These are phyloP conservation scores for Apistogramma diplotaenia DNA, from an alignment of 2,113 vertebrate genomes.

Conservation along the genomic window DNA sequence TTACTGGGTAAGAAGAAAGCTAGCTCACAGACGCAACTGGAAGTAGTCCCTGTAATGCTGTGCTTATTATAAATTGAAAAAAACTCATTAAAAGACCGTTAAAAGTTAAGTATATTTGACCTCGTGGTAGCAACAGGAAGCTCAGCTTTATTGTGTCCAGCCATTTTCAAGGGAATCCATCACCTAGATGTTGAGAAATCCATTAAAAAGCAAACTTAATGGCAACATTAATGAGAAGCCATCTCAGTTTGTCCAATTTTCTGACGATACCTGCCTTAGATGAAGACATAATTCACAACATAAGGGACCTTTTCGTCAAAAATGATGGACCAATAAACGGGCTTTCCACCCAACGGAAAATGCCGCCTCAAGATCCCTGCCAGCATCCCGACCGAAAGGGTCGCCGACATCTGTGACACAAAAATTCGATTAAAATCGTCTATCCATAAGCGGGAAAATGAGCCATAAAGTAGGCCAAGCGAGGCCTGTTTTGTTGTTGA, in stretches of 20 bases:
- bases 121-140: not conserved
- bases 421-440: not conserved
- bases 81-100: not conserved
- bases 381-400: not conserved
- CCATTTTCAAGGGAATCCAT: not conserved
- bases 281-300: not conserved
- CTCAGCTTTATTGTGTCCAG: not conserved
- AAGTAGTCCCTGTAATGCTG: not conserved
- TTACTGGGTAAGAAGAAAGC: not conserved
- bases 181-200: not conserved
- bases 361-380: not conserved
- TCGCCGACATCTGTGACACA: not conserved
- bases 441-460: slow-evolving; percentile 25
- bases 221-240: not conserved
- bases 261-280: not conserved
- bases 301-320: not conserved
- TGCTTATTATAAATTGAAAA: not conserved
- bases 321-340: not conserved
- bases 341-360: not conserved
- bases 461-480: slow-evolving; percentile 59
- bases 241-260: not conserved
- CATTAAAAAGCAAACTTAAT: not conserved
- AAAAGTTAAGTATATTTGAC: not conserved
- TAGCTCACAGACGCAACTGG: not conserved
- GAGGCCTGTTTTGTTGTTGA: slow-evolving; percentile 61